phyloP scores from a whole-genome alignment of 2,888 invertebrate genomes.

The Macaria liturata region DNA sequence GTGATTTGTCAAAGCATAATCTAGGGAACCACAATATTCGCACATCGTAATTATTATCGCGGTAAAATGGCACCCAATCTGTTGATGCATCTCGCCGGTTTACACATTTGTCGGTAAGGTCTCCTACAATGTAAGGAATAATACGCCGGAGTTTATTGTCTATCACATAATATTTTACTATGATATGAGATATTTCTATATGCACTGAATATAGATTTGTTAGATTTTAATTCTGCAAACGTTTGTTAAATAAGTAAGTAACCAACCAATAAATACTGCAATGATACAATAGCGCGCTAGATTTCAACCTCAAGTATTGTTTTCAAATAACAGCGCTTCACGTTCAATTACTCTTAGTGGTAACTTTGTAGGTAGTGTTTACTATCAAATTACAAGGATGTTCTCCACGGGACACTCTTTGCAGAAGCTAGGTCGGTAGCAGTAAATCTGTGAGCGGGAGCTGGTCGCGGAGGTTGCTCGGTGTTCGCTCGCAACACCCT shows the following conservation, averaged over 20 bases:
- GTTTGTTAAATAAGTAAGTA: too few relatives aligned
- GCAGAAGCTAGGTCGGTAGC: background rate
- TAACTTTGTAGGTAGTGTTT: background rate
- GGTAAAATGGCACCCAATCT: slow-evolving; percentile 78
- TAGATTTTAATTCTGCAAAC: too few relatives aligned
- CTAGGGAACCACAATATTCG: slow-evolving; percentile 81
- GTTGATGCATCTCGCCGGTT: slow-evolving; percentile 34
- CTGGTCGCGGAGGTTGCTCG: slow-evolving; percentile 28
- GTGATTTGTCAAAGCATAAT: slow-evolving; percentile 84
- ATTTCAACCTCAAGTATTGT: too few relatives aligned
- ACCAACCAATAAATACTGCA: too few relatives aligned
- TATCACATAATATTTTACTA: too few relatives aligned
- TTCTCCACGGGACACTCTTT: slow-evolving; percentile 3
- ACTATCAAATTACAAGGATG: background rate
- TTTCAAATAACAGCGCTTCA: too few relatives aligned
- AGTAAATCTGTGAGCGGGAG: slow-evolving; percentile 7
- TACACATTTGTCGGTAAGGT: slow-evolving; percentile 23
- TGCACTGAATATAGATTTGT: too few relatives aligned
- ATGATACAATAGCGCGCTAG: too few relatives aligned
- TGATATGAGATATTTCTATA: too few relatives aligned
- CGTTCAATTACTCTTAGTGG: too few relatives aligned
- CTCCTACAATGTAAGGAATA: background rate
- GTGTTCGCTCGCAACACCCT: slow-evolving; percentile 46
- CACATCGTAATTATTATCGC: slow-evolving; percentile 83
- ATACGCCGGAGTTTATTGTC: too few relatives aligned